Base-by-base conservation (phyloP, 2,888 invertebrate genomes). In the Idaea aversata region DNA sequence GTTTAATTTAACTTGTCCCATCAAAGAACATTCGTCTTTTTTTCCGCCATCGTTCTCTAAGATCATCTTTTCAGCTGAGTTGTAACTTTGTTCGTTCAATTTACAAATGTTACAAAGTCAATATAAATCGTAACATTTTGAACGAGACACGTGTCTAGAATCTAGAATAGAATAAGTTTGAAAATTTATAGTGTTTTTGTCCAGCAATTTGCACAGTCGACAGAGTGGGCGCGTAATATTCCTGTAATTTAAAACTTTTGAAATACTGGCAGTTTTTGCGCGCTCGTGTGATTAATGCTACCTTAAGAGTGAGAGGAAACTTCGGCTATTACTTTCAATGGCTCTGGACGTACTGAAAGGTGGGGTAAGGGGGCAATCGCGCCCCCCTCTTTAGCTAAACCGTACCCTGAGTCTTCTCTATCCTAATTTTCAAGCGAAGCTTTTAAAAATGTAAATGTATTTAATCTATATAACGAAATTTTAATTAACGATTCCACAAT, bases 261-360 rank as follows among this genome's bases (percentile, higher is more conserved):
- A 81, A 82, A 80, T 77, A 78, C 77, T 73, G 77, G 74, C 75
- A 67, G 75, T 82, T 84, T 84, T 82, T 84, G 77, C 77, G 71
- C 69, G 70, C 72, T 67, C 59, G 70, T 67, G 70, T 83, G 83
- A 84, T 83, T 84, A 82, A 84, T 83, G 79, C 73, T 76, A 77
- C 79, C 77, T 80, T 80, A 72, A 76, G 59, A 65, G 65, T 64
- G 66, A 65, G 63, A 66, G 63, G 61, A 80, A 89, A 88, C 85
- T 89, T 88, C 76, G 64, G 78, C 87, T 84, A 87, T 88, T 88
- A 88, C 85, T 78, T 78, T 73, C 75, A 83, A 88, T 84, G 47
- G 47, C 47, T 10, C 47, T 47, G 47, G 47, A 47, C 47, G 47
- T 7, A 47, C 47, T 47, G 13, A 47, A 13, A 47, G 47, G 6